Conservation (phyloP, 2,888 invertebrate genomes). For the Tetranychus piercei region DNA sequence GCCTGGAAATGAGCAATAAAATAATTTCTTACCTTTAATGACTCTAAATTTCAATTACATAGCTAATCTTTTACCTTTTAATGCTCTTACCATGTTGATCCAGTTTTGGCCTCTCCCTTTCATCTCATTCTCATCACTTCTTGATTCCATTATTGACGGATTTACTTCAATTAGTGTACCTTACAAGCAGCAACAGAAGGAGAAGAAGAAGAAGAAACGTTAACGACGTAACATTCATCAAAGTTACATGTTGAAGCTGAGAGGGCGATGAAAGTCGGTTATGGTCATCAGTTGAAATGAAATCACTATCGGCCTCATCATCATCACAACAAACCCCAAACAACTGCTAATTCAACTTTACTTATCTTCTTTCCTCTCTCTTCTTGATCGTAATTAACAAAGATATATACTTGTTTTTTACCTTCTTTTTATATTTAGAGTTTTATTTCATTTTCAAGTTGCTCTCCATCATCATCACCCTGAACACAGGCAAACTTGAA, state of each 20-base stretch:
- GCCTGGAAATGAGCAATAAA: too few relatives aligned
- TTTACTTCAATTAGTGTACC: too few relatives aligned
- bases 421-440: background rate
- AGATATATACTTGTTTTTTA: background rate
- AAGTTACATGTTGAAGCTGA: background rate
- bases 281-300: background rate
- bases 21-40: too few relatives aligned
- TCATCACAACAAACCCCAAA: background rate
- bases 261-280: background rate
- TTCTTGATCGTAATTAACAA: background rate
- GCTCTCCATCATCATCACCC: background rate
- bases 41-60: too few relatives aligned
- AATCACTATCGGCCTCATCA: background rate
- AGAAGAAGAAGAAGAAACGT: background rate
- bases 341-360: too few relatives aligned
- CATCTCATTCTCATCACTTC: too few relatives aligned
- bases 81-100: too few relatives aligned
- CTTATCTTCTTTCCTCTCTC: background rate
- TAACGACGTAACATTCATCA: background rate
- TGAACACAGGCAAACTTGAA: background rate
- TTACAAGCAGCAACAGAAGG: background rate
- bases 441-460: background rate
- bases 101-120: too few relatives aligned
- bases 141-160: too few relatives aligned
- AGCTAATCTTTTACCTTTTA: too few relatives aligned